Evolutionary conservation across 2,113 vertebrate genomes (phyloP).

Genomic region (Perca flavescens): DNA sequence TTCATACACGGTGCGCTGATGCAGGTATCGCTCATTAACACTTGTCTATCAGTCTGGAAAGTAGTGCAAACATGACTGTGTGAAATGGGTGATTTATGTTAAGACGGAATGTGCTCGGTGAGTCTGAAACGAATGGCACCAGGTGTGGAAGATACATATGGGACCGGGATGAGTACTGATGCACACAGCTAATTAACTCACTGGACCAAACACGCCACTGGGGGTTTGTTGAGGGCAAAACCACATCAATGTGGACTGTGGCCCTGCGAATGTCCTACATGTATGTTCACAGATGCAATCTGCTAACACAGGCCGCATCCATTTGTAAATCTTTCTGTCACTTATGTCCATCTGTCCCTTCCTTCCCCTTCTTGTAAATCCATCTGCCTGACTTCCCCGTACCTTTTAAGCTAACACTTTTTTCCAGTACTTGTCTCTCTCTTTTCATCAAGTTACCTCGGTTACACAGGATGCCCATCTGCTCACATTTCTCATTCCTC

Average conservation of each 20-base stretch:
- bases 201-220: conserved; percentile 70
- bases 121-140: conserved; percentile 69
- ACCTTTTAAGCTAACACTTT: conserved; percentile 57
- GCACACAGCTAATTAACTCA: conserved; percentile 76
- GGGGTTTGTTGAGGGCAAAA: conserved; percentile 60
- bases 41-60: conserved; percentile 39
- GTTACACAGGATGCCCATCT: conserved; percentile 67
- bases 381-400: conserved; percentile 57
- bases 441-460: conserved; percentile 60
- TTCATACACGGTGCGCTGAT: conserved; percentile 9
- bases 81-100: conserved; percentile 61
- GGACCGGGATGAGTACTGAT: conserved; percentile 72
- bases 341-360: conserved; percentile 59
- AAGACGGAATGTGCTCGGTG: conserved; percentile 54
- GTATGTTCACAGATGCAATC: conserved; percentile 61
- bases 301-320: conserved; percentile 41
- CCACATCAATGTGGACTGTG: conserved; percentile 57
- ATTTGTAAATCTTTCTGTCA: conserved; percentile 65
- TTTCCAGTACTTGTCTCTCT: conserved; percentile 38
- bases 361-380: conserved; percentile 39
- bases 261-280: conserved; percentile 57
- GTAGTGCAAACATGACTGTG: conserved; percentile 41
- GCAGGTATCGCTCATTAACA: conserved; percentile 50
- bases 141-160: conserved; percentile 77
- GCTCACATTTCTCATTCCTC: conserved; percentile 43